phyloP scores from a whole-genome alignment of 2,113 vertebrate genomes.

The Seriola quinqueradiata region DNA sequence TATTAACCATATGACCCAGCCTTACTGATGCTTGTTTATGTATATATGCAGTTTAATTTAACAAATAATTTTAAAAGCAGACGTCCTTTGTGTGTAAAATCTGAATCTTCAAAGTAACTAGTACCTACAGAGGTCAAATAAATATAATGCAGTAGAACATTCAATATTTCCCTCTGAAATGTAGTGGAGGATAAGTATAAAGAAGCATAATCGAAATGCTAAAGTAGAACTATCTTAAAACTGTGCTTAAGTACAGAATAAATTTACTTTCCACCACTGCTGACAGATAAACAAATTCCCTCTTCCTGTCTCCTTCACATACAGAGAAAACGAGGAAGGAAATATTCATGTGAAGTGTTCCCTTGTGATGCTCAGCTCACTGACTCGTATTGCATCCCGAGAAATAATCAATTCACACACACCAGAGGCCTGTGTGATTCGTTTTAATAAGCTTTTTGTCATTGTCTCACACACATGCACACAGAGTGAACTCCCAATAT shows the following conservation, averaged over 20 bases:
- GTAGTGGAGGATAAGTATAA: too few relatives aligned
- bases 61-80: background rate
- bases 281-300: slow-evolving; percentile 16
- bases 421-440: slow-evolving; percentile 59
- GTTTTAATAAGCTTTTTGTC: slow-evolving; percentile 73
- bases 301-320: slow-evolving; percentile 15
- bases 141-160: background rate
- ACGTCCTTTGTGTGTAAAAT: background rate
- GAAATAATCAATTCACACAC: slow-evolving; percentile 72
- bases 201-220: too few relatives aligned
- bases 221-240: too few relatives aligned
- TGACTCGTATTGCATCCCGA: slow-evolving; percentile 46
- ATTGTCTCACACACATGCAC: slow-evolving; percentile 36
- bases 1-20: background rate
- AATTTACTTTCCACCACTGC: slow-evolving; percentile 13
- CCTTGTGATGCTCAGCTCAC: slow-evolving; percentile 44
- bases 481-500: slow-evolving; percentile 36
- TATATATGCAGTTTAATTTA: background rate
- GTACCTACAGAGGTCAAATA: background rate
- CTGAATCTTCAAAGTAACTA: background rate
- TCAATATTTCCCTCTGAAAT: background rate
- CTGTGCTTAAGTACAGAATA: background rate
- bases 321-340: slow-evolving; percentile 41
- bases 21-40: background rate
- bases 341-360: slow-evolving; percentile 56